Evolutionary conservation across 1,140 invertebrate genomes (phyloP), one percentile per base, ranked within the genome.

Genomic region (Eumeta japonica): DNA sequence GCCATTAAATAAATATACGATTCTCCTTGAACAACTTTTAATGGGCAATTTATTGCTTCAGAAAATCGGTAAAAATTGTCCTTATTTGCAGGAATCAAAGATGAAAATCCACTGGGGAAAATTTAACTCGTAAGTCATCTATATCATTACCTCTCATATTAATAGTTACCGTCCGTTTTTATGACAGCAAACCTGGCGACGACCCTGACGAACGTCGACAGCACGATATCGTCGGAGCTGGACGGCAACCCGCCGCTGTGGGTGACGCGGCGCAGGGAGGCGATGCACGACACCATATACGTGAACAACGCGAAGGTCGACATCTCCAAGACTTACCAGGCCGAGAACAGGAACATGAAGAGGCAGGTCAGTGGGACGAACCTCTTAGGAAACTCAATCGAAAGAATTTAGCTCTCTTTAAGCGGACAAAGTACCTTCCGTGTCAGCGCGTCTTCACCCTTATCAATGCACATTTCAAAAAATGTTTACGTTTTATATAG

Each of bases 241-340:
- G 83, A 85, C 15, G 88, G 88, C 11, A 89, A 88, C 73, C 87
- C 88, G 1, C 87, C 87, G 2, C 62, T 92, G 31, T 90, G 88
- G 83, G 81, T 92, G 19, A 89, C 87, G 16, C 76, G 81, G 37
- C 79, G 76, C 37, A 70, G 76, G 2, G 76, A 78, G 32, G 49
- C 50, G 4, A 75, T 79, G 50, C 75, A 80, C 33, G 81, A 88
- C 37, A 86, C 88, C 39, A 82, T 89, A 43, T 92, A 82, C 65
- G 80, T 90, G 37, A 92, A 92, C 62, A 90, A 90, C 62, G 89
- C 88, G 0, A 83, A 82, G 66, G 79, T 92, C 19, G 63, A 86
- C 33, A 67, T 80, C 16, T 79, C 81, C n/a, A 77, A 82, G n/a
- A 86, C 85, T 14, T 85, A 87, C 61, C 82, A 83, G 43, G 74